Evolutionary conservation across 2,888 invertebrate species (phyloP).

Genomic region (Drosophila anomelani): DNA sequence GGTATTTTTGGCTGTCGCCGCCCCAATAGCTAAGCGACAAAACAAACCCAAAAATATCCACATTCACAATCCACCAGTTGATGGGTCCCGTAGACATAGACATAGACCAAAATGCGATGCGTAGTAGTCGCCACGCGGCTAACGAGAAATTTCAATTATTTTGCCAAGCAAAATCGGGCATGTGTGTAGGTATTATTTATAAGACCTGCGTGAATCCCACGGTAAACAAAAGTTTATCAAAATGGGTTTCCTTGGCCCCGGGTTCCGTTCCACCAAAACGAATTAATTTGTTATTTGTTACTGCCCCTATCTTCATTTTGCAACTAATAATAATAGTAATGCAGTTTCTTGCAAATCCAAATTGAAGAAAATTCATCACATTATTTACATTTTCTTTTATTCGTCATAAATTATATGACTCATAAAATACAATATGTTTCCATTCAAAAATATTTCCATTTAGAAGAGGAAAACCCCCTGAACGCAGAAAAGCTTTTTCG

Average conservation of each 20-base stretch:
- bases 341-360: background rate
- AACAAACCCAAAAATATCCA: slow-evolving; percentile 40
- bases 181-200: slow-evolving; percentile 23
- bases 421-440: slow-evolving; percentile 6
- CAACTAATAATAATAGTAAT: background rate
- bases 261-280: too few species aligned
- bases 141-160: slow-evolving; percentile 50
- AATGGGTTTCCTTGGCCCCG: background rate
- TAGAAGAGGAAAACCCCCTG: slow-evolving; percentile 10
- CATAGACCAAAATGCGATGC: slow-evolving; percentile 59
- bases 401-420: slow-evolving; percentile 1
- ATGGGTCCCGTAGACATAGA: slow-evolving; percentile 34
- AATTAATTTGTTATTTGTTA: background rate
- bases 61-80: slow-evolving; percentile 28
- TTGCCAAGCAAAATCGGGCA: slow-evolving; percentile 37
- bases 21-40: slow-evolving; percentile 20
- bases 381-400: background rate
- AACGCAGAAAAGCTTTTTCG: background rate
- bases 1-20: slow-evolving; percentile 63
- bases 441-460: slow-evolving; percentile 15
- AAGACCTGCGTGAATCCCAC: slow-evolving; percentile 31
- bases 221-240: slow-evolving; percentile 35
- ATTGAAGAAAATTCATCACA: background rate
- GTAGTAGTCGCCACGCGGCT: slow-evolving; percentile 65
- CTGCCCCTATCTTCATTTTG: background rate